Base-by-base conservation (phyloP, 2,113 vertebrate species). In the Coregonus clupeaformis region DNA sequence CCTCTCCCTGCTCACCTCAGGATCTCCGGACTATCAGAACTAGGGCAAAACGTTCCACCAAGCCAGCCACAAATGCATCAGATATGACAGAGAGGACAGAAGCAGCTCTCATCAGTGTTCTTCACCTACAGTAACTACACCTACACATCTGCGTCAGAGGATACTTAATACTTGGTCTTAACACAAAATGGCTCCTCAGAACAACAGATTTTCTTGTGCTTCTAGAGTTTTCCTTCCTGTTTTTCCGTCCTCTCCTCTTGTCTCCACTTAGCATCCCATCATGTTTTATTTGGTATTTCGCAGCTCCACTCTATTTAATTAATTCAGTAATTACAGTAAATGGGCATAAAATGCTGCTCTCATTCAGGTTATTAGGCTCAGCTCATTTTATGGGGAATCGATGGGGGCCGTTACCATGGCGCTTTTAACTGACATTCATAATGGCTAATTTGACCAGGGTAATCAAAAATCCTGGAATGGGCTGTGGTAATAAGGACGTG, bases 51-150 rank as follows among this genome's bases (percentile, higher is more conserved):
- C 85, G 90, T 91, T 84, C 30, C 25, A 7, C 81, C 49, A 52
- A 18, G 16, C 64, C 71, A 36, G 82, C 77, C 79, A 73, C 77
- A 86, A 81, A 86, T 86, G 82, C 86, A 85, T 89, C 87, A 89
- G 84, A 81, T 74, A 82, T 89, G 89, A 89, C 85, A 88, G 79
- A 89, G 84, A 91, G 87, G 87, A 85, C 87, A 86, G 27, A 42
- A 42, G 9, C 36, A 42, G 36, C 36, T 42, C 9, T 42, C 36
- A 2, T 1, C 6, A 32, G 32, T 42, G 9, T 42, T 42, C 36
- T 42, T 52, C 16, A 52, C 1, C 49, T 52, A 52, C 49, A 18
- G 3, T 52, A 52, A 52, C 49, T 52, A 52, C 16, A 52, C 12
- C 49, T 18, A 18, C 5, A 18, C 49, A 16, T 52, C 0, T 52